phyloP scores from a whole-genome alignment of 2,113 vertebrate genomes.

The Ursus arctos region DNA sequence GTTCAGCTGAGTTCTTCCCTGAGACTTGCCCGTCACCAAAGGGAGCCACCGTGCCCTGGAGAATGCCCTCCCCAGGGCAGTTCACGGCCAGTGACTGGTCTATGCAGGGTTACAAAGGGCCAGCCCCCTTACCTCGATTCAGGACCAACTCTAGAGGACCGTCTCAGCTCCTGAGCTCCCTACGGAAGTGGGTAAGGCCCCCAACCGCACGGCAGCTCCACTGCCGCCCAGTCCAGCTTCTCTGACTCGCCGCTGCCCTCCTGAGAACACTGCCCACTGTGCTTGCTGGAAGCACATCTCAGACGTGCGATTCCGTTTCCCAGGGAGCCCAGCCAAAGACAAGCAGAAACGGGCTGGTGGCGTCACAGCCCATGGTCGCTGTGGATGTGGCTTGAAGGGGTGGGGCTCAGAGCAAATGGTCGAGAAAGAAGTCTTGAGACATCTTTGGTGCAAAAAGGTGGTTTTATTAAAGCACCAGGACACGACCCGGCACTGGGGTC shows the following conservation, averaged over 20 bases:
- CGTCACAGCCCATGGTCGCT: rapidly evolving
- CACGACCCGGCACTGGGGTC: neutral
- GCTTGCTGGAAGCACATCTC: neutral
- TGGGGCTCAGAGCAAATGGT: neutral
- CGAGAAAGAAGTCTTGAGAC: neutral
- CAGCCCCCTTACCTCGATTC: neutral
- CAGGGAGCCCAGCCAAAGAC: neutral
- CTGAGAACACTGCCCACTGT: neutral
- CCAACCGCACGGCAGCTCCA: too few species aligned
- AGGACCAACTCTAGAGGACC: neutral
- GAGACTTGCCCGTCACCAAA: neutral
- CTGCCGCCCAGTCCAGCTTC: neutral
- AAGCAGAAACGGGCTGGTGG: neutral
- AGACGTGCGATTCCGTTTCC: neutral
- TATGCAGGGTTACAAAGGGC: neutral
- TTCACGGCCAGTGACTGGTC: too few species aligned
- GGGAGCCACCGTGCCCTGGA: neutral
- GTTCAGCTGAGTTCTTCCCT: neutral
- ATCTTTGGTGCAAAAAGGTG: neutral
- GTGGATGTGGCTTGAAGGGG: too few species aligned
- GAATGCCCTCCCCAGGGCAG: too few species aligned
- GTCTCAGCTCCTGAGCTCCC: neutral
- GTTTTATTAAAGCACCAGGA: neutral
- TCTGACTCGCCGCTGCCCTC: neutral
- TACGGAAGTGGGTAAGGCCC: neutral